Evolutionary conservation across 2,888 invertebrate species (phyloP).

Genomic region (Polydrusus pterygomalis): DNA sequence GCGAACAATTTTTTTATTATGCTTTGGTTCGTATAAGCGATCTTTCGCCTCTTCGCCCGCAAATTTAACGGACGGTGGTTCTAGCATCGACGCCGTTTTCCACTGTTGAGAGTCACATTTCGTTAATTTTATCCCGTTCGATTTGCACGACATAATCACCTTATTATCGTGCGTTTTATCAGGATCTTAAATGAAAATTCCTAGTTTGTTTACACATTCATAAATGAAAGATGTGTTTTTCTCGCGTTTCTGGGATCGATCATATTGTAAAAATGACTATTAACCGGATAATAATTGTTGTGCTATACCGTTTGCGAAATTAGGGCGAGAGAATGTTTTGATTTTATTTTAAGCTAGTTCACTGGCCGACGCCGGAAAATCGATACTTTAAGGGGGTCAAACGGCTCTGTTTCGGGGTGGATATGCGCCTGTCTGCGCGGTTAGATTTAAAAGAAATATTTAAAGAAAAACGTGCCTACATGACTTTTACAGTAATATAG

Average conservation of each 20-base stretch:
- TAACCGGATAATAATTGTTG: slow-evolving; percentile 52
- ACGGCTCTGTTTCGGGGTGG: slow-evolving; percentile 23
- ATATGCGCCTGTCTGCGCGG: slow-evolving; percentile 21
- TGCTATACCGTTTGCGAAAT: slow-evolving; percentile 57
- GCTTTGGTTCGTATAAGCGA: slow-evolving; percentile 86
- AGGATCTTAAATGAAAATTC: not conserved
- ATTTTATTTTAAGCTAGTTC: slow-evolving; percentile 58
- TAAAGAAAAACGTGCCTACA: no score
- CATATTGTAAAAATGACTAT: slow-evolving; percentile 55
- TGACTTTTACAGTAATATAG: no score
- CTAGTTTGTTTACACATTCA: slow-evolving; percentile 4
- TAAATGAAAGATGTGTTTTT: slow-evolving; percentile 12
- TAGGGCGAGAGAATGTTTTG: slow-evolving; percentile 64
- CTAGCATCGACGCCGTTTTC: slow-evolving; percentile 59
- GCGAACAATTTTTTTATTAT: slow-evolving; percentile 90
- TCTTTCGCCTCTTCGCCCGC: slow-evolving; percentile 80
- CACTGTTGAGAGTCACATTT: slow-evolving; percentile 63
- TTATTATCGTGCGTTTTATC: slow-evolving; percentile 3
- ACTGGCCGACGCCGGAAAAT: slow-evolving; percentile 55
- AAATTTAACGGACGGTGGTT: slow-evolving; percentile 79
- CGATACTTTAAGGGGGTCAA: slow-evolving; percentile 55
- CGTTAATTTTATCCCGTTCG: slow-evolving; percentile 74
- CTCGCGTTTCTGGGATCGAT: slow-evolving; percentile 50
- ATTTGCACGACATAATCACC: slow-evolving; percentile 75
- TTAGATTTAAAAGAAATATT: not conserved